Base-by-base conservation (phyloP, 2,888 invertebrate genomes). In the Mantis religiosa region DNA sequence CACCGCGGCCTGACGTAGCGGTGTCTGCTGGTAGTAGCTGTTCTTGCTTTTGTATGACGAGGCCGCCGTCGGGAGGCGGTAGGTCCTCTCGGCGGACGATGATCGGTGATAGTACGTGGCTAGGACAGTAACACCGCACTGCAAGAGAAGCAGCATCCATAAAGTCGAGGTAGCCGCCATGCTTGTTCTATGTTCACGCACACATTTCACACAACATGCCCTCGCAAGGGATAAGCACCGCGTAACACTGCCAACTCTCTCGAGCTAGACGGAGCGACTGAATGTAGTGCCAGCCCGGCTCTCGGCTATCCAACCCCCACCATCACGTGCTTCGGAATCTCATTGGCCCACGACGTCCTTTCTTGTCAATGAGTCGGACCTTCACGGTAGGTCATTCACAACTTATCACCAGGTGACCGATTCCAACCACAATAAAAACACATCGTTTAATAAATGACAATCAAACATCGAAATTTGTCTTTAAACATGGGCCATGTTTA, bases 321-420 rank as follows among this genome's bases (percentile, higher is more conserved):
- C 47, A 87, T 87, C 87, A 87, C 87, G 82, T 71, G 30, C 87
- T 87, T 87, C 82, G 34, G 34, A 87, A 54, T 34, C 87, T 34
- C 41, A 87, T 87, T 87, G 87, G 87, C 82, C 87, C 87, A 87
- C 34, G 34, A 30, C 87, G 34, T 34, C 87, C 15, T 71, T 71
- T 20, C 54, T 71, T 71, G 54, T 71, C 54, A 71, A 71, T 71
- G 54, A 71, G 25, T 71, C 20, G 54, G 41, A 41, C 41, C 41
- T 41, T 41, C 41, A 41, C 54, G 54, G 54, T 41, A 41, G 41
- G 41, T 41, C 41, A 41, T 41, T 41, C 41, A 41, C 12, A 41
- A 41, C 12, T 71, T 20, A 71, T 15, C 54, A 71, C 54, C 20
- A 20, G 54, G 54, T n/a, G n/a, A n/a, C n/a, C n/a, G n/a, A n/a